Evolutionary conservation across 2,113 vertebrate genomes (phyloP).

Genomic region (Tinamus guttatus): DNA sequence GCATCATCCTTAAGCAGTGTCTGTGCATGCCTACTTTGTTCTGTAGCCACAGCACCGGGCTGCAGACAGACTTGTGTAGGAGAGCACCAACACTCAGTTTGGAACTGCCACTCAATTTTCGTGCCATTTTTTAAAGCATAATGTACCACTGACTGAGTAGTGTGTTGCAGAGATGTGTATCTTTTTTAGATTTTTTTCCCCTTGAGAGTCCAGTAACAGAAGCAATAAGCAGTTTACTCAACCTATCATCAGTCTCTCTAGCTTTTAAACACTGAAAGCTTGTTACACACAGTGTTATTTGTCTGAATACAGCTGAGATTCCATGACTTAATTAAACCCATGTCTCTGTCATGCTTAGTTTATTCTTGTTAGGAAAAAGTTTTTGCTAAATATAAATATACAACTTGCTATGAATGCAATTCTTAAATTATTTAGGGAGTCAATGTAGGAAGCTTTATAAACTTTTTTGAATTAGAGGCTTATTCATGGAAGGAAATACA

Average conservation of each 20-base stretch:
- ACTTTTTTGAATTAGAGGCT: neutral
- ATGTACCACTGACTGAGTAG: neutral
- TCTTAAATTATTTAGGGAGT: neutral
- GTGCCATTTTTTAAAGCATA: neutral
- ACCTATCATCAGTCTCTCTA: neutral
- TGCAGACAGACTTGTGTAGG: neutral
- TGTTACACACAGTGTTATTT: neutral
- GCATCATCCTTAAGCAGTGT: neutral
- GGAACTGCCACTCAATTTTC: neutral
- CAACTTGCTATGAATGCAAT: neutral
- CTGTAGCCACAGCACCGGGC: neutral
- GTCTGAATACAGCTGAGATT: neutral
- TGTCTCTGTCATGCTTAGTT: neutral
- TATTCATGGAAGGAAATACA: neutral
- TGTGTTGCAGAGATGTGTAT: neutral
- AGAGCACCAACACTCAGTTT: neutral
- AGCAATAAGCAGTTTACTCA: neutral
- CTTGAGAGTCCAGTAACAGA: neutral
- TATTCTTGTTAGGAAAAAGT: neutral
- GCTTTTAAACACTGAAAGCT: neutral
- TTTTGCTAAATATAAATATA: neutral
- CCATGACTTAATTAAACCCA: neutral
- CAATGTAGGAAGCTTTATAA: neutral
- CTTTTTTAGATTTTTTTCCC: neutral
- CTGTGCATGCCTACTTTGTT: slow-evolving; percentile 21